Evolutionary conservation across 2,113 vertebrate species (phyloP).

Genomic region (Epinephelus moara): DNA sequence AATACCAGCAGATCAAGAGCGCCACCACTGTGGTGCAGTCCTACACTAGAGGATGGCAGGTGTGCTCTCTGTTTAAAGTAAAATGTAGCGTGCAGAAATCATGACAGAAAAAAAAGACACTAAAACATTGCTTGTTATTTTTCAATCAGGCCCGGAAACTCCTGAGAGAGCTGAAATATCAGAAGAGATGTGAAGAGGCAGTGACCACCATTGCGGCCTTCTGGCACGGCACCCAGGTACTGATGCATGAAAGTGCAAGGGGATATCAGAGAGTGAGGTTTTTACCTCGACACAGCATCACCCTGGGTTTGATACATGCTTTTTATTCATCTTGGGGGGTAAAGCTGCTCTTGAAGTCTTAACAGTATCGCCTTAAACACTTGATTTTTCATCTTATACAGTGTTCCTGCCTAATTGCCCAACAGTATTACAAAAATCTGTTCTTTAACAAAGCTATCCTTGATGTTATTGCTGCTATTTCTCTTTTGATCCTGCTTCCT

Average conservation of each 20-base stretch:
- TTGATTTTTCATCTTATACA: conserved; percentile 20
- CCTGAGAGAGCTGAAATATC: conserved; percentile 93
- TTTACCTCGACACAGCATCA: background rate
- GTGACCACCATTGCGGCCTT: conserved; percentile 93
- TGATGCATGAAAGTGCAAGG: conserved; percentile 12
- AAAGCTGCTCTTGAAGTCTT: conserved; percentile 18
- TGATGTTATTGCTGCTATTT: conserved; percentile 49
- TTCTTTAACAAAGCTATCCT: conserved; percentile 45
- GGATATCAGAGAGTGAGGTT: conserved; percentile 5
- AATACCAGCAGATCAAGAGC: conserved; percentile 91
- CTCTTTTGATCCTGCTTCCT: conserved; percentile 51
- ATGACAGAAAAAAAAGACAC: background rate
- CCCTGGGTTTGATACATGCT: conserved; percentile 4
- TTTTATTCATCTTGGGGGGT: background rate
- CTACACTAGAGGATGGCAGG: conserved; percentile 97
- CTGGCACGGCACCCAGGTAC: conserved; percentile 97
- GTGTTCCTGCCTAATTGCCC: conserved; percentile 33
- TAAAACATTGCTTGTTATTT: conserved; percentile 4
- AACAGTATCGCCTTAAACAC: conserved; percentile 18
- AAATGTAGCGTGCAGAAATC: background rate
- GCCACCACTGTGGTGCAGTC: conserved; percentile 93
- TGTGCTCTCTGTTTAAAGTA: conserved; percentile 64
- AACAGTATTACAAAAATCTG: conserved; percentile 13
- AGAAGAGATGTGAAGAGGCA: conserved; percentile 93
- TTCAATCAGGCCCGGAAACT: conserved; percentile 90